phyloP scores from a whole-genome alignment of 2,888 invertebrate species.

The Apodemia mormo region DNA sequence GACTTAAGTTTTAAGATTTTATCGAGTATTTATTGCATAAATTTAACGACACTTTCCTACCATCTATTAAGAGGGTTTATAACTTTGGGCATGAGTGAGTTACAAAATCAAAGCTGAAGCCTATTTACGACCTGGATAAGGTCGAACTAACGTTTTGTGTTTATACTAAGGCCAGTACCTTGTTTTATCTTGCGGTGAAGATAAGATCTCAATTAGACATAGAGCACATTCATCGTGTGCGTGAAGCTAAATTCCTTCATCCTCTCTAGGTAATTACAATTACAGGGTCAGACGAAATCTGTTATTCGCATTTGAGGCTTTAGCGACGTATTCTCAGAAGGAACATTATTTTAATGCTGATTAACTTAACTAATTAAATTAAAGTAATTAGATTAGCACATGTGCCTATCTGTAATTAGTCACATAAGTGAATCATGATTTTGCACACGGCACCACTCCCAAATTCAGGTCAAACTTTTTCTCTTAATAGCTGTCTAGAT shows the following conservation, averaged over 20 bases:
- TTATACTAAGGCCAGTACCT: slow-evolving; percentile 54
- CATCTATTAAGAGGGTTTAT: slow-evolving; percentile 72
- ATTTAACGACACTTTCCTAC: slow-evolving; percentile 37
- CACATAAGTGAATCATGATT: no score
- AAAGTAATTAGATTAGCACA: neutral
- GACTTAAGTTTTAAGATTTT: neutral
- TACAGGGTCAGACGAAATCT: slow-evolving; percentile 52
- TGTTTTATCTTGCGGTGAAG: slow-evolving; percentile 63
- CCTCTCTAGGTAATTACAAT: slow-evolving; percentile 59
- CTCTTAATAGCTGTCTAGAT: no score
- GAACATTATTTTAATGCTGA: slow-evolving; percentile 22
- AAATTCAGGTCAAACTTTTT: no score
- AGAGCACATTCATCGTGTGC: slow-evolving; percentile 73
- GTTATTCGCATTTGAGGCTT: slow-evolving; percentile 50
- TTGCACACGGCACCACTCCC: no score
- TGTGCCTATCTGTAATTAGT: no score
- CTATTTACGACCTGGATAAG: slow-evolving; percentile 75
- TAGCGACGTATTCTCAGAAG: slow-evolving; percentile 38
- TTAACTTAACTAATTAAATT: neutral
- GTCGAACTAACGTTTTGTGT: slow-evolving; percentile 65
- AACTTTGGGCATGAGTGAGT: slow-evolving; percentile 66
- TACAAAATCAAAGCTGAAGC: slow-evolving; percentile 74
- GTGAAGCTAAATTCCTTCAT: slow-evolving; percentile 35
- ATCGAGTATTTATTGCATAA: neutral
- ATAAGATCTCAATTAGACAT: slow-evolving; percentile 77